Conservation (phyloP, 1,140 invertebrate species). For the Acromyrmex heyeri region DNA sequence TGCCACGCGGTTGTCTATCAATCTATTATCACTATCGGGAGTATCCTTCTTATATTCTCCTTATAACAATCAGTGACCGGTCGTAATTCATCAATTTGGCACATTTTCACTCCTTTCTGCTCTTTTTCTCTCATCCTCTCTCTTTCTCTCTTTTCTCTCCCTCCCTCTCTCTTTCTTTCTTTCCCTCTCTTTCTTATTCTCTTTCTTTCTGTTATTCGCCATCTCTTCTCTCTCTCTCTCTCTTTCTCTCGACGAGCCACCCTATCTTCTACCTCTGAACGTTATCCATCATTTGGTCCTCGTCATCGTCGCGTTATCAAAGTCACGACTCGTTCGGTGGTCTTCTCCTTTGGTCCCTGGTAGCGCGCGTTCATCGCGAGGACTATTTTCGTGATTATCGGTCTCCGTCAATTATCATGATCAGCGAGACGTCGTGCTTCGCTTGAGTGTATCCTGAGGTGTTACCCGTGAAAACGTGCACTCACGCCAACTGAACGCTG, state of each 20-base stretch:
- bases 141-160: neutral
- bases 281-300: slow-evolving; percentile 5
- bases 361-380: slow-evolving; percentile 21
- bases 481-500: slow-evolving; percentile 39
- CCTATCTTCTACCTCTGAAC: neutral
- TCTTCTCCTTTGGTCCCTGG: neutral
- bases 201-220: neutral
- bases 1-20: slow-evolving; percentile 80
- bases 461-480: slow-evolving; percentile 48
- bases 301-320: neutral
- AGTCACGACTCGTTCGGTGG: neutral
- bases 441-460: slow-evolving; percentile 47
- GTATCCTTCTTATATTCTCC: neutral
- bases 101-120: neutral
- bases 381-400: neutral
- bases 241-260: neutral
- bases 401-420: slow-evolving; percentile 31
- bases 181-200: slow-evolving; percentile 15
- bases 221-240: neutral
- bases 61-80: slow-evolving; percentile 42
- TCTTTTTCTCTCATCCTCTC: neutral
- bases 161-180: neutral
- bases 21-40: slow-evolving; percentile 29
- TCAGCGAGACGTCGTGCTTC: slow-evolving; percentile 21
- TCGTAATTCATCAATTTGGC: neutral